phyloP scores from a whole-genome alignment of 2,888 invertebrate species.

The Pseudoips prasinana region DNA sequence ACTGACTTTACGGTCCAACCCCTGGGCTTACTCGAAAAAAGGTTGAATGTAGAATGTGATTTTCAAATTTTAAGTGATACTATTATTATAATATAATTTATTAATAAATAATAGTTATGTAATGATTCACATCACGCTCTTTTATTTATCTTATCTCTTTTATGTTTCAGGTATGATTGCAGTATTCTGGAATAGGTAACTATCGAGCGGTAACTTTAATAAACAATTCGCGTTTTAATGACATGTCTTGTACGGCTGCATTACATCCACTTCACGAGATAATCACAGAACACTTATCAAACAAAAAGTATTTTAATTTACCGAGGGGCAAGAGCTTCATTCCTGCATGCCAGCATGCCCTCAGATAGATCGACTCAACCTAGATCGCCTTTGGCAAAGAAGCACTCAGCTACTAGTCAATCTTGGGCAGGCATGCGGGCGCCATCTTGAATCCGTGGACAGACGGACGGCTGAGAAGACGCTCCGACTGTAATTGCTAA shows the following conservation, averaged over 20 bases:
- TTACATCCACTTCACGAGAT: conserved; percentile 51
- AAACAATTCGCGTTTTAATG: conserved; percentile 44
- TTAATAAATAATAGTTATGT: too few species aligned
- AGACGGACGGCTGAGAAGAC: conserved; percentile 64
- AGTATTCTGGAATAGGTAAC: conserved; percentile 8
- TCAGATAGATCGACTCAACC: conserved; percentile 62
- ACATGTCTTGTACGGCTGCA: conserved; percentile 40
- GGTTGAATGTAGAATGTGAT: too few species aligned
- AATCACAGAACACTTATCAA: conserved; percentile 63
- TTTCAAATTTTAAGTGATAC: too few species aligned
- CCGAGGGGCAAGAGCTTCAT: conserved; percentile 58
- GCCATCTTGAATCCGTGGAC: conserved; percentile 66
- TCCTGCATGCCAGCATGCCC: conserved; percentile 59
- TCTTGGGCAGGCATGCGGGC: conserved; percentile 73
- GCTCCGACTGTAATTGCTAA: conserved; percentile 71
- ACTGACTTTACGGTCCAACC: too few species aligned
- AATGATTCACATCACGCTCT: too few species aligned
- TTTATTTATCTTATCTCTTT: conserved; percentile 2
- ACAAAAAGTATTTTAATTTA: conserved; percentile 76
- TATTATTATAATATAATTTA: too few species aligned
- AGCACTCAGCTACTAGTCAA: conserved; percentile 76
- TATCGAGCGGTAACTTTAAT: conserved; percentile 42
- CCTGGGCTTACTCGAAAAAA: too few species aligned
- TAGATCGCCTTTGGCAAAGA: conserved; percentile 71
- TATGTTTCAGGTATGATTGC: conserved; percentile 32